Base-by-base conservation (phyloP, 1,140 invertebrate genomes). In the Popillia japonica region DNA sequence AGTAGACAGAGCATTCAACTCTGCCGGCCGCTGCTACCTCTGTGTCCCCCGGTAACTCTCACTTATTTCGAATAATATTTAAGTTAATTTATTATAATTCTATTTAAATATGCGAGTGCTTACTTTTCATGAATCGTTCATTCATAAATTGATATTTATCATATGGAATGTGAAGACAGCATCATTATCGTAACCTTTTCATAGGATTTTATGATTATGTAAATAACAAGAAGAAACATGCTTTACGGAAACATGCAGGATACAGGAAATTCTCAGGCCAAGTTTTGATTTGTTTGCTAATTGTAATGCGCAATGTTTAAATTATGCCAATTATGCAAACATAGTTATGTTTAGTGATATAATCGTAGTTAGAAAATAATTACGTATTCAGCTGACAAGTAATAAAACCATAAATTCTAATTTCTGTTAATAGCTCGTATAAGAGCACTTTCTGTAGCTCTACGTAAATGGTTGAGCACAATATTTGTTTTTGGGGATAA, bases 1-100 rank as follows among this genome's bases (percentile, higher is more conserved):
- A 48, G 44, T 1, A 34, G 27, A 34, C 27, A 34, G 27, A 34
- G 27, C 27, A 34, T 48, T 48, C 44, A 14, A 48, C 27, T 48
- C 44, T 7, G 44, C 27, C 61, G 61, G 44, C 27, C 61, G 61
- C 61, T 22, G 22, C 61, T 68, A 22, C 72, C 34, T 74, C 17
- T 11, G 27, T 41, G 10, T 74, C 9, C 40, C 11, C 61, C 3
- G 27, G 22, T 22, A 23, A 41, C 72, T 74, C 72, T 41, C 41
- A 74, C 34, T 40, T 74, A 44, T 78, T 78, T 78, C 27, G 77
- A 41, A 78, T 78, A 78, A 78, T 78, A 78, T 78, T 40, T 78
- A 61, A 78, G 77, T 74, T 78, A 78, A 78, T 78, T 78, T 72
- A 78, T 78, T 78, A 68, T 78, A 78, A 78, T 78, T 78, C 27